Conservation (phyloP, 2,797 vertebrate genomes). For the Lagothrix lagotricha region DNA sequence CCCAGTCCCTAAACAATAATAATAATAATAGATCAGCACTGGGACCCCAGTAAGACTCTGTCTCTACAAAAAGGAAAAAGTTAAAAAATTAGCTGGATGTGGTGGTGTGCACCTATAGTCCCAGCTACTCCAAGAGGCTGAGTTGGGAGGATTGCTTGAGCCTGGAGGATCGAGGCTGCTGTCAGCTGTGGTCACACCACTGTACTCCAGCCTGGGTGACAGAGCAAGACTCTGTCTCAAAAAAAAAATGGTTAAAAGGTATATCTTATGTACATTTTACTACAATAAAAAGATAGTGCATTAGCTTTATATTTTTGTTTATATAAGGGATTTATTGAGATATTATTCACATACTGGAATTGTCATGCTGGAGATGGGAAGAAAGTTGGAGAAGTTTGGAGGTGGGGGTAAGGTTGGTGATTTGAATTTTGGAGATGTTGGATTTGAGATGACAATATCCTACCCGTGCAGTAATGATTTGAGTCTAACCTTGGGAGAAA, state of each 20-base stretch:
- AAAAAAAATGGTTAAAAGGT: not conserved
- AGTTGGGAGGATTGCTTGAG: not conserved
- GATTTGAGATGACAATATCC: not conserved
- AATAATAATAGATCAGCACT: not conserved
- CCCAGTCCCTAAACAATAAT: not conserved
- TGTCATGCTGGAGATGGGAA: not conserved
- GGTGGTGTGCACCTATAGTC: not conserved
- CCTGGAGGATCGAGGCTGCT: too few relatives aligned
- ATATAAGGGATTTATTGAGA: not conserved
- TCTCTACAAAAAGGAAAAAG: not conserved
- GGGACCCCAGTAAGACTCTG: not conserved
- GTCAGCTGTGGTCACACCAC: not conserved
- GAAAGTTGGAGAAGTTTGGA: not conserved
- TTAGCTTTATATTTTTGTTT: not conserved
- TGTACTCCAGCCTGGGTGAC: not conserved
- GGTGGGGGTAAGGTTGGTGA: not conserved
- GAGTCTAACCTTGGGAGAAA: not conserved
- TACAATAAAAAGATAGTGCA: not conserved
- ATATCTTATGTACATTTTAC: not conserved
- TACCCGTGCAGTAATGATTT: not conserved
- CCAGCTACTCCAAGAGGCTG: not conserved
- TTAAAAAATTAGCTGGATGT: not conserved
- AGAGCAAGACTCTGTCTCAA: not conserved
- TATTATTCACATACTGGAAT: not conserved
- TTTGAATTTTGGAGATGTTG: not conserved